phyloP scores from a whole-genome alignment of 2,888 invertebrate genomes.

The Netelia inedita region DNA sequence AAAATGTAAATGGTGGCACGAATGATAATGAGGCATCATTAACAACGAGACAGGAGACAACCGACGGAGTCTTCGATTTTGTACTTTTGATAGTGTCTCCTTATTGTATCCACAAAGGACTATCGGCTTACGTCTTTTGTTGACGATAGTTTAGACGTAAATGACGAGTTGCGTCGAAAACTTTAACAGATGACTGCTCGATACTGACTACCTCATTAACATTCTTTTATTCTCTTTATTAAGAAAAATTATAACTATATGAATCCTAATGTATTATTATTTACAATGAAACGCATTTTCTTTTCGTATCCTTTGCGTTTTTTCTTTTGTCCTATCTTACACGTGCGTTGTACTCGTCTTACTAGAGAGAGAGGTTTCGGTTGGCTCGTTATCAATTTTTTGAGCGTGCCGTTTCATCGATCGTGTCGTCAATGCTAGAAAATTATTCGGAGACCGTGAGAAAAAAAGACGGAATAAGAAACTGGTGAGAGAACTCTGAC shows the following conservation, averaged over 20 bases:
- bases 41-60: conserved; percentile 1
- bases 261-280: conserved; percentile 75
- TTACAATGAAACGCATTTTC: conserved; percentile 74
- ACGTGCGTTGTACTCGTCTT: conserved; percentile 37
- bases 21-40: neutral
- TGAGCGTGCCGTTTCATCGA: neutral
- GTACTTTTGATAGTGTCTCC: conserved; percentile 58
- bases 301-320: conserved; percentile 52
- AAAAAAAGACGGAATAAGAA: neutral
- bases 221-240: conserved; percentile 38
- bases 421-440: neutral
- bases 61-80: conserved; percentile 52
- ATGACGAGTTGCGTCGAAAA: conserved; percentile 4
- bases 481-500: neutral
- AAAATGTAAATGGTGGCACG: conserved; percentile 9
- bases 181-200: neutral
- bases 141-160: conserved; percentile 4
- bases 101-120: neutral
- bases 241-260: conserved; percentile 54
- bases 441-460: conserved; percentile 22
- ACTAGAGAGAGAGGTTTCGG: conserved; percentile 28
- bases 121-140: conserved; percentile 4
- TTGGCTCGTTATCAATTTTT: conserved; percentile 42
- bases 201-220: neutral
- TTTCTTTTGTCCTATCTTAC: conserved; percentile 56